Evolutionary conservation across 2,113 vertebrate species (phyloP).

Genomic region (Oncorhynchus keta): DNA sequence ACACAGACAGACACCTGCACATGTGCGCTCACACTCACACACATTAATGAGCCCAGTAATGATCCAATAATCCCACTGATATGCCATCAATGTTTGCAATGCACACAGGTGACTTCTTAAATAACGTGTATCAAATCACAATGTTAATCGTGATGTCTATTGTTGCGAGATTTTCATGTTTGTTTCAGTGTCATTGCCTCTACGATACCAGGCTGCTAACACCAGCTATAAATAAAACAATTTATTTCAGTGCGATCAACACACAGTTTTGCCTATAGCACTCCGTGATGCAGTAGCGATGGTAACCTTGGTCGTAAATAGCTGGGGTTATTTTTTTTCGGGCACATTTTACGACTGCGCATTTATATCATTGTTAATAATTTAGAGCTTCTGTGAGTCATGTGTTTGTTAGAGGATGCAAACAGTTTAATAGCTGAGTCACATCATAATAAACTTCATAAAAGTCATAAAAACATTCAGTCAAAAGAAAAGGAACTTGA

Average conservation of each 20-base stretch:
- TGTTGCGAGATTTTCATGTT: background rate
- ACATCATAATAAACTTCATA: background rate
- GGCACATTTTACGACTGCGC: background rate
- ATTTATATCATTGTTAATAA: conserved; percentile 1
- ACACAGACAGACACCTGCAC: too few species aligned
- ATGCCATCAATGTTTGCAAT: background rate
- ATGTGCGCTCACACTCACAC: background rate
- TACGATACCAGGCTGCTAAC: background rate
- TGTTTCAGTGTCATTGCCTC: too few species aligned
- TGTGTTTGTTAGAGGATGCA: background rate
- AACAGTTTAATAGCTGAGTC: background rate
- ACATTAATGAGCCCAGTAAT: background rate
- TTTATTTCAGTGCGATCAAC: too few species aligned
- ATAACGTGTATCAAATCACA: too few species aligned
- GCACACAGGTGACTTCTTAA: background rate
- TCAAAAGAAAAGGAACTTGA: too few species aligned
- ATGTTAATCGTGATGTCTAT: too few species aligned
- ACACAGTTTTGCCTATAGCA: background rate
- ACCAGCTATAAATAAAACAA: too few species aligned
- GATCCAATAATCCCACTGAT: too few species aligned
- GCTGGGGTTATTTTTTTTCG: background rate
- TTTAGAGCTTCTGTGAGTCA: background rate
- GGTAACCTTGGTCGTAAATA: background rate
- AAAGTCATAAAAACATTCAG: background rate
- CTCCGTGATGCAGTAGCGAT: background rate